Evolutionary conservation across 2,797 vertebrate species (phyloP).

Genomic region (Discoglossus pictus): DNA sequence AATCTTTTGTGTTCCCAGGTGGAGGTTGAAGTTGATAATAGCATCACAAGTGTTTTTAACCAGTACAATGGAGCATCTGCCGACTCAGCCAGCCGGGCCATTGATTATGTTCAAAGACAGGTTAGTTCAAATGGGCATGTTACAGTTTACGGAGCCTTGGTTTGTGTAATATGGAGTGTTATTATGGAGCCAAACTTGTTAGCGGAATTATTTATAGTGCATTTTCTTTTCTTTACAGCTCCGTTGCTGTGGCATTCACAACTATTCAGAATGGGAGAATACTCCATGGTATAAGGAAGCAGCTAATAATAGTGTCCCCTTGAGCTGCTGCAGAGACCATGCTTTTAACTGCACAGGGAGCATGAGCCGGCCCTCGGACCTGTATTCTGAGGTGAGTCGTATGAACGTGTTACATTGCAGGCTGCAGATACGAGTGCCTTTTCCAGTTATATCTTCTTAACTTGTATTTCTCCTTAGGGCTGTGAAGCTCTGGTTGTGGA

Average conservation of each 20-base stretch:
- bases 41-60: conserved; percentile 92
- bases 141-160: background rate
- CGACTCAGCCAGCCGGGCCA: conserved; percentile 93
- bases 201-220: background rate
- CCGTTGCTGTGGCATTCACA: conserved; percentile 92
- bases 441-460: too few relatives aligned
- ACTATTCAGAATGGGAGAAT: conserved; percentile 93
- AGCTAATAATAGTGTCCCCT: conserved; percentile 92
- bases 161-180: background rate
- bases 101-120: conserved; percentile 97
- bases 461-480: conserved; percentile 74
- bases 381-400: conserved; percentile 87
- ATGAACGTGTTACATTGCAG: too few relatives aligned
- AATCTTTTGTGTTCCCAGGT: conserved; percentile 72
- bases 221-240: conserved; percentile 64
- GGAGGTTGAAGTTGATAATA: conserved; percentile 90
- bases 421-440: too few relatives aligned
- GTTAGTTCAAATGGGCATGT: conserved; percentile 65
- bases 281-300: conserved; percentile 93
- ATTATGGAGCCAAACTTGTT: background rate
- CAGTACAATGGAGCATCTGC: conserved; percentile 91
- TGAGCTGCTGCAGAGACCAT: conserved; percentile 90
- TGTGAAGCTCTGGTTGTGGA: conserved; percentile 92
- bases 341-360: conserved; percentile 89
- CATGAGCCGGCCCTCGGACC: conserved; percentile 79